Base-by-base conservation (phyloP, 2,113 vertebrate genomes). In the Phoxinus phoxinus region DNA sequence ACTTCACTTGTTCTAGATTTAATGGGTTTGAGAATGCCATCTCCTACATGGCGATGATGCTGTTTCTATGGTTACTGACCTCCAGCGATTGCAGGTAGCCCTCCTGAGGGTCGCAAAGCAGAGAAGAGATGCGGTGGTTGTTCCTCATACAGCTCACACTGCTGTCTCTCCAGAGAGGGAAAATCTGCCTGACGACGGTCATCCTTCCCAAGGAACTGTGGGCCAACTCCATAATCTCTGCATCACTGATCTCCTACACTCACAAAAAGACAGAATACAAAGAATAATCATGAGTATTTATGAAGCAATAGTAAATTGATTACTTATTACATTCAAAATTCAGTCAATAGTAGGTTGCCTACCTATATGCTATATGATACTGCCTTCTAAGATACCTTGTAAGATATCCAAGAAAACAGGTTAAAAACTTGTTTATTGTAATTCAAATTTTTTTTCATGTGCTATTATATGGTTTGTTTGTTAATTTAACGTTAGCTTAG, bases 31-130 rank as follows among this genome's bases (percentile, higher is more conserved):
- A 72, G 35, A 85, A 11, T 59, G 15, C 15, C 35, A 80, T 69
- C 21, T 80, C 12, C 8, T 17, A 37, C 7, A 74, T 25, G 17
- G 23, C 13, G n/a, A 58, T 44, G 30, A 74, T 25, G 51, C 53
- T 10, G 74, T 25, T 46, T 48, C 7, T 17, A 65, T 63, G 17
- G 61, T 32, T 37, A 84, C 95, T 93, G 84, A 99, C 98, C 97
- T 99, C 96, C 59, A 99, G 94, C 93, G 97, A 98, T 92, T 99
- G 97, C 87, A 98, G 94, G 91, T 99, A 98, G 30, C 98, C 98
- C 88, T 99, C 97, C 91, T 98, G 97, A 0, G 98, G 98, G 82
- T 99, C 97, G 0, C 98, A 99, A 19, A 99, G 96, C 91, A 98
- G 92, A 0, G 98, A 98, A 0, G 98, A 97, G 89, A 99, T 97